Percentiles rank a stretch among this genome's conserved stretches.
phyloP scores from a whole-genome alignment of 2,113 vertebrate species.

The Campylomormyrus tamandua region DNA sequence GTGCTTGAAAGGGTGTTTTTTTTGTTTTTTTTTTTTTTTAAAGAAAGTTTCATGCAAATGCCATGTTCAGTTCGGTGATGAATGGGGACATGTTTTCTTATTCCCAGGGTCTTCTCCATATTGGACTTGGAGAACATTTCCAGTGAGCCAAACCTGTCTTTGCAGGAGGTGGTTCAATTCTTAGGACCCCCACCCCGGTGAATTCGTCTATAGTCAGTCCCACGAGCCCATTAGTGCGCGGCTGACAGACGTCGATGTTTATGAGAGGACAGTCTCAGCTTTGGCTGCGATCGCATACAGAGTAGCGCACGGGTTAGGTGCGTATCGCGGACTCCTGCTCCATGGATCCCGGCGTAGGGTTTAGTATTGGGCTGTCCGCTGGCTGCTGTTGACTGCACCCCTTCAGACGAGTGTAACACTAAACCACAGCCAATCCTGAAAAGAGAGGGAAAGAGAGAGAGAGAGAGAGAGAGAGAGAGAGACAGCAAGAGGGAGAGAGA shows the following conservation, averaged over 20 bases:
- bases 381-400: neutral
- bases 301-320: neutral
- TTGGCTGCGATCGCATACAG: neutral
- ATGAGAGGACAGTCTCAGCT: neutral
- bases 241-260: neutral
- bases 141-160: neutral
- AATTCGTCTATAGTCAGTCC: neutral
- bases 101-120: neutral
- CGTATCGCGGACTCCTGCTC: neutral
- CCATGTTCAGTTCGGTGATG: neutral
- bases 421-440: constrained; percentile 2
- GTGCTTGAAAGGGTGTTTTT: neutral
- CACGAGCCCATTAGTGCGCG: neutral
- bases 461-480: constrained; percentile 3
- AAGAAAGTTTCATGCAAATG: neutral
- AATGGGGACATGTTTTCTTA: neutral
- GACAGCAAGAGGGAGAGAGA: neutral
- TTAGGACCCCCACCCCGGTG: neutral
- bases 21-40: neutral
- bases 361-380: neutral
- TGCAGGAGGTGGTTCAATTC: too few species aligned
- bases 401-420: constrained; percentile 7
- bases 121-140: neutral
- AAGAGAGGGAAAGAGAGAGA: constrained; percentile 10
- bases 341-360: neutral